phyloP scores from a whole-genome alignment of 2,888 invertebrate species.

The Noctua janthina region DNA sequence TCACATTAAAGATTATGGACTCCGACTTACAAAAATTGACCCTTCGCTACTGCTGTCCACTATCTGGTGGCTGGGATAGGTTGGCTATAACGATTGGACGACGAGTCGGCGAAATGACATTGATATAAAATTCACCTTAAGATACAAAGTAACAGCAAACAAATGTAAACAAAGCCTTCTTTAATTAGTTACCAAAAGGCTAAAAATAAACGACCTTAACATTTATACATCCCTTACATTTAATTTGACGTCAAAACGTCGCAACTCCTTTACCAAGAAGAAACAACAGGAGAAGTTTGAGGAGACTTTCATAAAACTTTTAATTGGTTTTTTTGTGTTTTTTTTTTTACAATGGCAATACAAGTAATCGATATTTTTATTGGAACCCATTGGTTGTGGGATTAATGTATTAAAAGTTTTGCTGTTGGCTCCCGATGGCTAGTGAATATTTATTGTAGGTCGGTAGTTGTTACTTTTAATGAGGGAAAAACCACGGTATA shows the following conservation, averaged over 20 bases:
- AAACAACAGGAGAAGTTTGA: slow-evolving; percentile 69
- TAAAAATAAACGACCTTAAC: slow-evolving; percentile 1
- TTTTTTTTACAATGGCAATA: slow-evolving; percentile 68
- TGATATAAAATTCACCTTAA: background rate
- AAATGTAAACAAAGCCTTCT: background rate
- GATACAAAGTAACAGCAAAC: background rate
- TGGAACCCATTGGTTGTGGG: slow-evolving; percentile 52
- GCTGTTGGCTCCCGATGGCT: slow-evolving; percentile 52
- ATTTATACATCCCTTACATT: slow-evolving; percentile 28
- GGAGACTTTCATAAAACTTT: slow-evolving; percentile 72
- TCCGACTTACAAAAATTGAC: too few relatives aligned
- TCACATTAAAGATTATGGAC: too few relatives aligned
- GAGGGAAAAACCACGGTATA: background rate
- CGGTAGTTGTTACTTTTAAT: slow-evolving; percentile 48
- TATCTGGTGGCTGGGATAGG: too few relatives aligned
- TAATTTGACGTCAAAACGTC: slow-evolving; percentile 57
- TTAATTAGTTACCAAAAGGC: slow-evolving; percentile 25
- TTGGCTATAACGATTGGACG: too few relatives aligned
- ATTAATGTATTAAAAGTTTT: slow-evolving; percentile 70
- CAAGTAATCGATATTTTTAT: slow-evolving; percentile 66
- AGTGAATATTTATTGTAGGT: slow-evolving; percentile 62
- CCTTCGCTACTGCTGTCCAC: too few relatives aligned
- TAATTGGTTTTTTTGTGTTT: slow-evolving; percentile 70
- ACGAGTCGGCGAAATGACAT: too few relatives aligned
- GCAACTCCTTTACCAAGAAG: slow-evolving; percentile 59